These are phyloP conservation scores for Bubo blakistoni DNA, from an alignment of 2,113 vertebrate species.

Conservation along the genomic window DNA sequence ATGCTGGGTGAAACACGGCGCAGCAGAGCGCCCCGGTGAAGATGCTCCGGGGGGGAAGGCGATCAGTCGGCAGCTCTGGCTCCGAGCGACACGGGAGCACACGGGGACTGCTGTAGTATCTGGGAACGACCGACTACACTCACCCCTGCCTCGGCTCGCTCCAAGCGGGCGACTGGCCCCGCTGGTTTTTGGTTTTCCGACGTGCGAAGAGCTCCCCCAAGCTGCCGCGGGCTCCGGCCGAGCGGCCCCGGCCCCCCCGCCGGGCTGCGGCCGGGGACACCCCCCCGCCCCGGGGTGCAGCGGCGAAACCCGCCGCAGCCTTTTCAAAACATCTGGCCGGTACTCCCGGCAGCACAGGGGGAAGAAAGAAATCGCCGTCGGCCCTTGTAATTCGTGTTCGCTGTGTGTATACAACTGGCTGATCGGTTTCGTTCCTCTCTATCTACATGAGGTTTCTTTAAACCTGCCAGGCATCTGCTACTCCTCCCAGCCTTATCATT, in stretches of 20 bases:
- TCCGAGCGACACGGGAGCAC: fast-evolving
- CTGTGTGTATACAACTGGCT: background rate
- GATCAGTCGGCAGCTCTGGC: fast-evolving
- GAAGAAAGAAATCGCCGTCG: background rate
- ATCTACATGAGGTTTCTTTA: background rate
- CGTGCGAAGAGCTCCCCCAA: background rate
- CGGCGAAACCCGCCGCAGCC: background rate
- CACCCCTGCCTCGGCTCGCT: background rate
- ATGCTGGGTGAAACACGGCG: background rate
- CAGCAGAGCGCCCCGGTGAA: fast-evolving
- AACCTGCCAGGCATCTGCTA: background rate
- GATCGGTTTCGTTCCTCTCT: background rate
- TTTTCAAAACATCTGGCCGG: background rate
- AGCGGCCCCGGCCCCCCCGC: background rate
- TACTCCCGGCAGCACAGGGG: background rate
- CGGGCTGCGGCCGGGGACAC: too few relatives aligned
- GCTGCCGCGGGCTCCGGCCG: background rate
- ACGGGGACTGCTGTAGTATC: fast-evolving
- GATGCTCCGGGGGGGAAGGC: too few relatives aligned
- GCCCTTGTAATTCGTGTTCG: background rate
- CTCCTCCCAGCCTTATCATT: background rate
- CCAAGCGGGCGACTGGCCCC: too few relatives aligned
- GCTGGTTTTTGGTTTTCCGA: background rate
- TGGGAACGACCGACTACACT: fast-evolving
- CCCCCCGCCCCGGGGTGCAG: background rate